Base-by-base conservation (phyloP, 2,113 vertebrate species). In the Boleophthalmus pectinirostris region DNA sequence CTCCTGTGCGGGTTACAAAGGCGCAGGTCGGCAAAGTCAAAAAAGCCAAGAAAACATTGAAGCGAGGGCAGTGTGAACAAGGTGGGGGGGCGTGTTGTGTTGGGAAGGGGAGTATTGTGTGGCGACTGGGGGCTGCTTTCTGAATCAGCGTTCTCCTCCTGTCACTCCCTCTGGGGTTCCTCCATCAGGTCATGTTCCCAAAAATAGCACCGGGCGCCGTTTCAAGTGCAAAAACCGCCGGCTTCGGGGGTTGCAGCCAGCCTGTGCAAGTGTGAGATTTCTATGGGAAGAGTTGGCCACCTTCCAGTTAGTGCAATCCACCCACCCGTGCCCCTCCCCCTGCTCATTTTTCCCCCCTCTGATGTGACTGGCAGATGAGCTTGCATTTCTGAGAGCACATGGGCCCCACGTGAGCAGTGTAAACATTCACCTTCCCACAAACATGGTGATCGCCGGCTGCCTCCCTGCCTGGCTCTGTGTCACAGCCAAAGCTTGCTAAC, bases 171-270 rank as follows among this genome's bases (percentile, higher is more conserved):
- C 81, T 96, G 95, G 96, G 95, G 92, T 95, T 96, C 93, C 93
- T 93, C 94, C 94, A 92, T 94, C 95, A 94, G 96, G 95, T 97
- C 96, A 98, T 88, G 89, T 90, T 61, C 94, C 95, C 94, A 95
- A 95, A 94, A 98, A 98, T 98, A 98, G 95, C 94, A 96, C 83
- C 93, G 95, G 96, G 96, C 95, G 93, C 83, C 82, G 92, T 96
- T 97, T 97, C 96, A 97, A 97, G 94, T 93, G 93, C 94, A 96
- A 95, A 61, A 97, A 95, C 93, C 89, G 90, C 94, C 95, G 87
- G 93, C 95, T 95, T 96, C 92, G 83, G 95, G 58, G 94, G 95
- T 93, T 91, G 93, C 93, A 95, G 96, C 96, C 96, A 96, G 96
- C 94, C 91, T 95, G 58, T 61, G 86, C 77, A 92, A 94, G 96